Base-by-base conservation (phyloP, 2,888 invertebrate species). In the Ophion ellenae region DNA sequence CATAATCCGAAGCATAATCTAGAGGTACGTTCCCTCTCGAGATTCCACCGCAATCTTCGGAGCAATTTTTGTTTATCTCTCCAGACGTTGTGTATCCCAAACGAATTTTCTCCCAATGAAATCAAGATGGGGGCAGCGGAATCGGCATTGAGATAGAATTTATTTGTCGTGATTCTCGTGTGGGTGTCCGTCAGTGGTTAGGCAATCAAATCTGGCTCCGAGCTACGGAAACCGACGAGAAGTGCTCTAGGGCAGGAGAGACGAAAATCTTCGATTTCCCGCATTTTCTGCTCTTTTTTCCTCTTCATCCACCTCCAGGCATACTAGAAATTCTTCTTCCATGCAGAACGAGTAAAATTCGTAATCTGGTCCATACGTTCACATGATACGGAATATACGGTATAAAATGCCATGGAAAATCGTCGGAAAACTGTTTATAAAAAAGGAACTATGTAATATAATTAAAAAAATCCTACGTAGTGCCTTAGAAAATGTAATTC, bases 131-230 rank as follows among this genome's bases (percentile, higher is more conserved):
- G 79, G 83, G 74, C 78, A 71, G 69, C 71, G 20, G 59, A 66
- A 71, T 74, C 71, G 32, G 66, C 66, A 67, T 11, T 61, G 73
- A 84, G 84, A 83, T 78, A 85, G 85, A 88, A 90, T 90, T 89
- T 90, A 90, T 89, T 88, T 87, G 85, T 73, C 85, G 84, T 84
- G 88, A 89, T 87, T 81, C 85, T 79, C 80, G 76, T 73, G 61
- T 64, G 79, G 75, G 81, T 82, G 80, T 82, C 80, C 79, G 76
- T 85, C 87, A 82, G 89, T 89, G 89, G 84, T 86, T 87, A 89
- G 90, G 91, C 92, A 92, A 93, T 93, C 92, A 92, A 93, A 93
- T 93, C 91, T 93, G 86, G 89, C 90, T 89, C 83, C 82, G 77
- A 90, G 90, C 89, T 86, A 85, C 88, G 90, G 90, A 90, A 91